Conservation (phyloP, 2,113 vertebrate genomes). For the Salvelinus namaycush region DNA sequence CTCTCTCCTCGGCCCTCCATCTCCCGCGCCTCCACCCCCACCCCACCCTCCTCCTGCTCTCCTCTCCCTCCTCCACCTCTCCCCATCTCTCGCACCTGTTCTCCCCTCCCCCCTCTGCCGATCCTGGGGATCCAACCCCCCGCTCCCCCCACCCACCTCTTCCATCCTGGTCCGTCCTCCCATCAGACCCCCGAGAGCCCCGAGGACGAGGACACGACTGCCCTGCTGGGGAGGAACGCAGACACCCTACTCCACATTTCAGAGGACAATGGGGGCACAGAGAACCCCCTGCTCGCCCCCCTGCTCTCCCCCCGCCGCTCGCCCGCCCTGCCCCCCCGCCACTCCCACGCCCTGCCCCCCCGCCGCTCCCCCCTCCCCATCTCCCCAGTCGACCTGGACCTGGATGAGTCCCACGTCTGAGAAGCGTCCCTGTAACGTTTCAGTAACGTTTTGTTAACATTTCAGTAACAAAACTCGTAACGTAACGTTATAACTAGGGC, state of each 20-base stretch:
- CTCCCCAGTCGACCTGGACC: constrained; percentile 81
- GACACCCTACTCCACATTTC: constrained; percentile 82
- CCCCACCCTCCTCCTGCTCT: constrained; percentile 62
- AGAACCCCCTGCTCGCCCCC: constrained; percentile 86
- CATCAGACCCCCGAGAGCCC: constrained; percentile 78
- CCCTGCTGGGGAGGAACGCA: constrained; percentile 82
- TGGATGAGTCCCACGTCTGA: constrained; percentile 93
- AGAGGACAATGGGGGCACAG: constrained; percentile 83
- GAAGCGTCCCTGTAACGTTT: background rate
- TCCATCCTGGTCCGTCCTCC: constrained; percentile 8
- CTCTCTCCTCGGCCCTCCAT: constrained; percentile 68
- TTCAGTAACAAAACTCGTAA: no score
- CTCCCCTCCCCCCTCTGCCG: constrained; percentile 62
- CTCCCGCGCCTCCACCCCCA: constrained; percentile 63
- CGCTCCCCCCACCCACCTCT: constrained; percentile 56
- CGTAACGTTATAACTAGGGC: no score
- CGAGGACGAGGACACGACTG: constrained; percentile 88
- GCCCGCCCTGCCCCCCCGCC: constrained; percentile 48
- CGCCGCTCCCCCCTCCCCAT: constrained; percentile 73
- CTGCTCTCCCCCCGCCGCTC: constrained; percentile 55
- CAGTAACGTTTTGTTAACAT: no score
- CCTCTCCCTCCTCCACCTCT: constrained; percentile 56
- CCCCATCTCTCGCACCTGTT: constrained; percentile 60
- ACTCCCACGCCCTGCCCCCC: constrained; percentile 69
- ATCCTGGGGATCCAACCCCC: constrained; percentile 58